Percentiles rank a stretch among this genome's conserved stretches.
Conservation (phyloP, 2,797 vertebrate genomes). For the Neosilurus mollespiculum region DNA sequence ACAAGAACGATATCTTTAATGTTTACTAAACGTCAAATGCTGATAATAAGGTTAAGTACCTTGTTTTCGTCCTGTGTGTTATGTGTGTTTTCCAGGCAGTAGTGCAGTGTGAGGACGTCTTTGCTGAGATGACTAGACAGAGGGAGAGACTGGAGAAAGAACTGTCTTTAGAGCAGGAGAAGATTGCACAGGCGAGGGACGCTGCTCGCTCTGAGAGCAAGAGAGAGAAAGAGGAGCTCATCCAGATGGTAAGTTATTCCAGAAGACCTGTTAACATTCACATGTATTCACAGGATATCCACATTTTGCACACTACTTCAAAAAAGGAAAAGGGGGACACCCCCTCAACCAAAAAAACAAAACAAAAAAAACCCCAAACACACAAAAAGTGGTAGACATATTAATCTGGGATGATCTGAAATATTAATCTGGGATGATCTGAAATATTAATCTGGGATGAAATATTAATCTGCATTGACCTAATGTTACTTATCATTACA, state of each 20-base stretch:
- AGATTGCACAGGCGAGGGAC: constrained; percentile 76
- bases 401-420: background rate
- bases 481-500: no score
- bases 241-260: constrained; percentile 71
- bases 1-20: background rate
- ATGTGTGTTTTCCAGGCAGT: constrained; percentile 72
- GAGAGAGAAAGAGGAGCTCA: constrained; percentile 78
- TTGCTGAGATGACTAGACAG: constrained; percentile 79
- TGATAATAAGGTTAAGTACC: background rate
- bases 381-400: background rate
- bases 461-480: no score
- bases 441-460: background rate
- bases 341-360: no score
- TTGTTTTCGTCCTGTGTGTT: background rate
- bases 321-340: background rate
- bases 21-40: background rate
- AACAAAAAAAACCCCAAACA: background rate
- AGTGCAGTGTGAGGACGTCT: constrained; percentile 84
- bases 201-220: constrained; percentile 71
- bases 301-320: background rate
- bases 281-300: no score
- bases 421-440: background rate
- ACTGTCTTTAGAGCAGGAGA: constrained; percentile 72
- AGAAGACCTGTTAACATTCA: background rate
- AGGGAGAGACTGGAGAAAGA: constrained; percentile 79